These are phyloP conservation scores for Lates japonicus DNA, from an alignment of 2,797 vertebrate species.

Conservation along the genomic window DNA sequence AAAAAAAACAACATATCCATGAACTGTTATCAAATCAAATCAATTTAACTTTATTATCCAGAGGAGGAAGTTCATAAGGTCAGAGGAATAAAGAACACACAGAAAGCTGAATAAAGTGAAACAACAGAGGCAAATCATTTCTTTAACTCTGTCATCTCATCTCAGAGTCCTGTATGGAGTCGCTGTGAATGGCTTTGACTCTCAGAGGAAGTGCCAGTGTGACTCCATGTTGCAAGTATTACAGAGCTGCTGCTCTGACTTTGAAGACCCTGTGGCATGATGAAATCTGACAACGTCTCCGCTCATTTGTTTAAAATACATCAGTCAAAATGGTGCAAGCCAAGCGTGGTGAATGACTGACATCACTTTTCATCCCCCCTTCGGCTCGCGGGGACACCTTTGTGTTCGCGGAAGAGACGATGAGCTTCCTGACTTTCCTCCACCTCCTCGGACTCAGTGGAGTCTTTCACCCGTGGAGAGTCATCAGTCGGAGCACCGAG, in stretches of 20 bases:
- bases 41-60: constrained; percentile 21
- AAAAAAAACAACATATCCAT: not conserved
- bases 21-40: constrained; percentile 23
- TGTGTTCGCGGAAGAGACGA: constrained; percentile 91
- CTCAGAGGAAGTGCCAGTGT: constrained; percentile 90
- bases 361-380: constrained; percentile 19
- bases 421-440: too few species aligned
- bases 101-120: not conserved
- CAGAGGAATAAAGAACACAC: not conserved
- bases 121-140: not conserved
- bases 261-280: constrained; percentile 84
- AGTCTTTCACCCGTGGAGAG: not conserved
- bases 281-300: constrained; percentile 83
- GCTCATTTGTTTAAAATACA: not conserved
- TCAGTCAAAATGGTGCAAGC: not conserved
- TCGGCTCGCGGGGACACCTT: constrained; percentile 95
- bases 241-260: constrained; percentile 95
- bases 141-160: constrained; percentile 19
- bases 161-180: constrained; percentile 90
- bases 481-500: constrained; percentile 4
- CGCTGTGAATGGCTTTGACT: constrained; percentile 90
- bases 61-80: not conserved
- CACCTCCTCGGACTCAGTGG: fast-evolving
- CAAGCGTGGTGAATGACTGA: constrained; percentile 6
- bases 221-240: constrained; percentile 95